phyloP scores from a whole-genome alignment of 2,113 vertebrate species.

The Callipepla squamata region DNA sequence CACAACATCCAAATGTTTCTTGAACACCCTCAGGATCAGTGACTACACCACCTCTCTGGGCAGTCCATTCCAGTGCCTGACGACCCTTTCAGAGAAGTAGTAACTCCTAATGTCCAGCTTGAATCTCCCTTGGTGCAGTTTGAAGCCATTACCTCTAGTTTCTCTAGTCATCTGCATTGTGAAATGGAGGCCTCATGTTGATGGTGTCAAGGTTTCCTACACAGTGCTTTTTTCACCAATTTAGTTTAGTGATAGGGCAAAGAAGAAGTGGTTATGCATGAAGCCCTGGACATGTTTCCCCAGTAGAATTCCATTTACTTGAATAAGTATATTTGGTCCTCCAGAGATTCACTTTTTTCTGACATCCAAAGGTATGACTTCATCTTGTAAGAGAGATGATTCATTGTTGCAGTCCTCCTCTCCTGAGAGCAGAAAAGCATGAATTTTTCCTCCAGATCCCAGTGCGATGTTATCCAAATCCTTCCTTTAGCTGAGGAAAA shows the following conservation, averaged over 20 bases:
- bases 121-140: too few relatives aligned
- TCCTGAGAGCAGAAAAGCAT: not conserved
- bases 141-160: too few relatives aligned
- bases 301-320: not conserved
- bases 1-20: too few relatives aligned
- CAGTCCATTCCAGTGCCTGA: too few relatives aligned
- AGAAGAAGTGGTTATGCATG: not conserved
- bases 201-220: not conserved
- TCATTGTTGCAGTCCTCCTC: not conserved
- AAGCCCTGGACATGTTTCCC: not conserved
- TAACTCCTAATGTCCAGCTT: too few relatives aligned
- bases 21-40: too few relatives aligned
- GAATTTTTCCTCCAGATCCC: not conserved
- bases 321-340: not conserved
- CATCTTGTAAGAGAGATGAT: not conserved
- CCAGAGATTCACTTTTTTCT: not conserved
- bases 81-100: too few relatives aligned
- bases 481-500: not conserved
- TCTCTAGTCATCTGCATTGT: not conserved
- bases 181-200: not conserved
- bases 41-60: too few relatives aligned
- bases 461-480: not conserved
- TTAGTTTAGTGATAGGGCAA: not conserved
- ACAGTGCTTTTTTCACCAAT: not conserved
- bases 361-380: not conserved